These are phyloP conservation scores for Nannobrachium achirus DNA, from an alignment of 2,113 vertebrate species.

Conservation along the genomic window DNA sequence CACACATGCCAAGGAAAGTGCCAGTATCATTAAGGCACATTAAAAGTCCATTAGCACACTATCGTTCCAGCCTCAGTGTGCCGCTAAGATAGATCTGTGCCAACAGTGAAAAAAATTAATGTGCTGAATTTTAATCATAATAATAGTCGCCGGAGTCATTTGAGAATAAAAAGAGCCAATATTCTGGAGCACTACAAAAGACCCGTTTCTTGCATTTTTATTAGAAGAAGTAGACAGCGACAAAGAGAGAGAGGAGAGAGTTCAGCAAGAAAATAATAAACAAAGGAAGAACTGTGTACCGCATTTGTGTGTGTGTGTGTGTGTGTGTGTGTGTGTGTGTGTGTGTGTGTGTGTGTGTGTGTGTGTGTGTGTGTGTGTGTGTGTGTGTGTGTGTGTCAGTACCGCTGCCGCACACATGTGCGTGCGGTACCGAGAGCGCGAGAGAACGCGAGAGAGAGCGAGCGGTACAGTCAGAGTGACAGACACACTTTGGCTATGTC, in stretches of 20 bases:
- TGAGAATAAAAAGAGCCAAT: background rate
- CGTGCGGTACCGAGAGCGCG: too few relatives aligned
- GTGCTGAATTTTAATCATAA: constrained; percentile 42
- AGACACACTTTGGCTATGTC: constrained; percentile 7
- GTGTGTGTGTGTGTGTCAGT: too few relatives aligned
- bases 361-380: too few relatives aligned
- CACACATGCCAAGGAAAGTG: constrained; percentile 27
- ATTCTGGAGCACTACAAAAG: background rate
- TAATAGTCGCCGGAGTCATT: too few relatives aligned
- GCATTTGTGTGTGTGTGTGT: too few relatives aligned
- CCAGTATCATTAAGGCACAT: constrained; percentile 63
- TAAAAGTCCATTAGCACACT: constrained; percentile 65
- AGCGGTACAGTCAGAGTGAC: background rate
- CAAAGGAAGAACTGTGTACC: background rate
- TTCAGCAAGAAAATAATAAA: constrained; percentile 20
- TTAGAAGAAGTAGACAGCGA: constrained; percentile 4
- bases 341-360: too few relatives aligned
- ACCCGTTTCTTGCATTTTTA: constrained; percentile 25
- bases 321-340: too few relatives aligned
- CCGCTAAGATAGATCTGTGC: constrained; percentile 39
- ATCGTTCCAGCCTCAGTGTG: constrained; percentile 48
- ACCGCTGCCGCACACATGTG: too few relatives aligned
- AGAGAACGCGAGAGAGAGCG: background rate
- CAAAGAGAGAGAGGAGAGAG: constrained; percentile 8
- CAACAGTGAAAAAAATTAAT: constrained; percentile 44